phyloP scores from a whole-genome alignment of 2,888 invertebrate species.

The Ormyrus nitidulus region DNA sequence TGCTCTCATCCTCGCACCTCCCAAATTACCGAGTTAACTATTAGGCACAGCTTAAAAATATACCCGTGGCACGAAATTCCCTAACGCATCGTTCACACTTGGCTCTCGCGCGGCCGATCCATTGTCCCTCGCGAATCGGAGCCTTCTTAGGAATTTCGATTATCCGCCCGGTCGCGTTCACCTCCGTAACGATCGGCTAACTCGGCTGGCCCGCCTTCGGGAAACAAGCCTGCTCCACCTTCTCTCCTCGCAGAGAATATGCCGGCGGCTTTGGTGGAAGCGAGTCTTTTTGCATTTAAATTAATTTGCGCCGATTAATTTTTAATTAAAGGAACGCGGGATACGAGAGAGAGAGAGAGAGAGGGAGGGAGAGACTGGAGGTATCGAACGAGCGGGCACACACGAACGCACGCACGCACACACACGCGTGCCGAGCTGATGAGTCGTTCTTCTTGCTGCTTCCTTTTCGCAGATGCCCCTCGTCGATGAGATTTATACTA shows the following conservation, averaged over 20 bases:
- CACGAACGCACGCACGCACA: constrained; percentile 51
- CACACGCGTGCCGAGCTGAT: constrained; percentile 39
- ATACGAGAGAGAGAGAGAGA: background rate
- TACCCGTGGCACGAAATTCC: too few species aligned
- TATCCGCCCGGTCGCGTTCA: constrained; percentile 65
- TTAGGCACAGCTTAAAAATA: too few species aligned
- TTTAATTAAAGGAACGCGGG: constrained; percentile 69
- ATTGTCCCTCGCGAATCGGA: constrained; percentile 65
- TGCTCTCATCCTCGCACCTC: background rate
- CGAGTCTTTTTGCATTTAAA: constrained; percentile 70
- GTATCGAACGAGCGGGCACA: constrained; percentile 22
- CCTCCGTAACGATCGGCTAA: constrained; percentile 72
- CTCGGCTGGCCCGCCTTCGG: constrained; percentile 72
- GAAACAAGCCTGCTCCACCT: constrained; percentile 70
- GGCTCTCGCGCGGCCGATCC: background rate
- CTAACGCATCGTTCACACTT: too few species aligned
- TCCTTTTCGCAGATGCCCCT: constrained; percentile 15
- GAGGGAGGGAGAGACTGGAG: background rate
- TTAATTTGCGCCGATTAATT: constrained; percentile 74
- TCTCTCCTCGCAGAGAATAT: constrained; percentile 51
- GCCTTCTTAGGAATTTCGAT: constrained; percentile 69
- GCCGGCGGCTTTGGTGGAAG: constrained; percentile 40
- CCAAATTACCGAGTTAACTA: too few species aligned
- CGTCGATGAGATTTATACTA: constrained; percentile 49
- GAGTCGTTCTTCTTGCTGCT: constrained; percentile 30